Percentiles rank a stretch among this genome's conserved stretches.
These are phyloP conservation scores for Myotis daubentonii DNA, from an alignment of 2,797 vertebrate species.

Conservation along the genomic window DNA sequence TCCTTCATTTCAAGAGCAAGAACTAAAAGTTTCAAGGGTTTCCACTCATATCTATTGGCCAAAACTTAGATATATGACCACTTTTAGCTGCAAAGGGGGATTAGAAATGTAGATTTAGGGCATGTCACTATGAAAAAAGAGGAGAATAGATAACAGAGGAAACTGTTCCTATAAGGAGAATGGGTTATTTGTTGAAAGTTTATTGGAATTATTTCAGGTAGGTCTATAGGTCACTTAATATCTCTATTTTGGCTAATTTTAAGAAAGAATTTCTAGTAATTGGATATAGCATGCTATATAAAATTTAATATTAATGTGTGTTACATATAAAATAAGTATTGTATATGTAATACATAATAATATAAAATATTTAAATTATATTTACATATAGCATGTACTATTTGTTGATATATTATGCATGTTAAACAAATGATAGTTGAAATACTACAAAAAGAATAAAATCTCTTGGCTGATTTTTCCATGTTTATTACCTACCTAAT, in stretches of 20 bases:
- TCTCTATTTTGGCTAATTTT: not conserved
- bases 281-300: not conserved
- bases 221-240: not conserved
- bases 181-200: not conserved
- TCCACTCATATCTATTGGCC: not conserved
- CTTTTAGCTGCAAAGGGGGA: not conserved
- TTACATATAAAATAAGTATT: not conserved
- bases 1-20: not conserved
- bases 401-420: not conserved
- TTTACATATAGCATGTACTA: not conserved
- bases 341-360: not conserved
- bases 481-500: not conserved
- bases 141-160: not conserved
- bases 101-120: not conserved
- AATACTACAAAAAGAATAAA: not conserved
- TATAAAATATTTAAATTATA: not conserved
- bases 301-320: not conserved
- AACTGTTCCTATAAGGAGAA: not conserved
- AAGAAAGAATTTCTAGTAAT: not conserved
- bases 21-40: not conserved
- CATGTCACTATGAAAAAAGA: not conserved
- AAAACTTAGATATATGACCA: not conserved
- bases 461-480: not conserved
- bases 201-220: not conserved
- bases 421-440: not conserved